phyloP scores from a whole-genome alignment of 2,113 vertebrate species.

The Phyllopteryx taeniolatus region DNA sequence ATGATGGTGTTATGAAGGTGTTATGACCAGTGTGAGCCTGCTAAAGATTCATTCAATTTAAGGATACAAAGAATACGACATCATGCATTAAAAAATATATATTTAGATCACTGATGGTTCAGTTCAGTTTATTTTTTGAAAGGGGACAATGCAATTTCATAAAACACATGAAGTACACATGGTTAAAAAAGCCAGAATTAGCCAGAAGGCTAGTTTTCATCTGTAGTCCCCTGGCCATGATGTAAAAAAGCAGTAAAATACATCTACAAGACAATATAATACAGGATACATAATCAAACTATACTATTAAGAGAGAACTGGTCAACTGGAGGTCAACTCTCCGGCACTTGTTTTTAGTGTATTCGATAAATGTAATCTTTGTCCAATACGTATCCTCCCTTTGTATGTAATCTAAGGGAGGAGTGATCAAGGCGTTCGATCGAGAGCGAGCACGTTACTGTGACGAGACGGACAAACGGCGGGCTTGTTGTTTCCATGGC shows the following conservation, averaged over 20 bases:
- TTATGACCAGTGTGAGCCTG: background rate
- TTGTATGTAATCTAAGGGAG: background rate
- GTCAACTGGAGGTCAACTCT: background rate
- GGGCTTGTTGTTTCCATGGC: slow-evolving; percentile 24
- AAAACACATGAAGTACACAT: too few relatives aligned
- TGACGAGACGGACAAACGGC: slow-evolving; percentile 28
- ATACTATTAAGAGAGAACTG: too few relatives aligned
- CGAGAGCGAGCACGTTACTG: slow-evolving; percentile 15
- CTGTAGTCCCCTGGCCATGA: too few relatives aligned
- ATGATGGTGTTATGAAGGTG: background rate
- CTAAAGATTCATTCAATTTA: background rate
- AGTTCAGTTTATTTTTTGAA: too few relatives aligned
- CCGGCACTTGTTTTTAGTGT: background rate
- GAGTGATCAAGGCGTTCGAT: slow-evolving; percentile 10
- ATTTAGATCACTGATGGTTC: too few relatives aligned
- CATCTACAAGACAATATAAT: too few relatives aligned
- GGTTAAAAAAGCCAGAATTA: too few relatives aligned
- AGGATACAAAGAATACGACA: background rate
- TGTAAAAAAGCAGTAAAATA: too few relatives aligned
- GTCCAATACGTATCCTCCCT: background rate
- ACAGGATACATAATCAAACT: too few relatives aligned
- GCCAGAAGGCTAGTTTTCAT: too few relatives aligned
- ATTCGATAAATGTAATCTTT: background rate
- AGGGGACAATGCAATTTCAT: too few relatives aligned
- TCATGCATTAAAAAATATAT: background rate